A percentile compares a stretch with the other conserved stretches of the same genome.
These are phyloP conservation scores for Eurois occulta DNA, from an alignment of 2,888 invertebrate species.

Conservation along the genomic window DNA sequence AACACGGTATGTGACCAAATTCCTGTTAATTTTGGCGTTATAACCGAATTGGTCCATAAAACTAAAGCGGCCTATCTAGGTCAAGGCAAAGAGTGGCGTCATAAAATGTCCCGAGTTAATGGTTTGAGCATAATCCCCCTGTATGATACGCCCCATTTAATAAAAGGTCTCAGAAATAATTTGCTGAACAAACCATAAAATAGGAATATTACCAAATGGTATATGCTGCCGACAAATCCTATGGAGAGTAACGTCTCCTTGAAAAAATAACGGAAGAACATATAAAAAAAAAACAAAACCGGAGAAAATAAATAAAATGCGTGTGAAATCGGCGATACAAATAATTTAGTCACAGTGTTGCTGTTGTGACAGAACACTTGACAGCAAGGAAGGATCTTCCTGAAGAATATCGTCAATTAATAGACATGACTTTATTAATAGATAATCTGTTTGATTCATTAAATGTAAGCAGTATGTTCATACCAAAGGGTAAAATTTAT, in stretches of 20 bases:
- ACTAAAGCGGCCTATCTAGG: no score
- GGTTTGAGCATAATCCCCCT: no score
- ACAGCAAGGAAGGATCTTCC: constrained; percentile 7
- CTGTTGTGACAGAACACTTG: constrained; percentile 7
- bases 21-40: no score
- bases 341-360: constrained; percentile 9
- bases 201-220: constrained; percentile 18
- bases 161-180: no score
- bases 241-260: not conserved
- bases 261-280: constrained; percentile 8
- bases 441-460: constrained; percentile 13
- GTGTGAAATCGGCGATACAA: not conserved
- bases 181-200: not conserved
- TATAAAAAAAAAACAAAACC: no score
- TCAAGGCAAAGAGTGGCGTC: no score
- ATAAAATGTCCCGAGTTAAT: no score
- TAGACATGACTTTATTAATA: constrained; percentile 13
- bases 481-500: constrained; percentile 13
- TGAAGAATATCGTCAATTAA: not conserved
- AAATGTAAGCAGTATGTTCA: constrained; percentile 2
- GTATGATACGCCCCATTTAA: no score
- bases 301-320: not conserved
- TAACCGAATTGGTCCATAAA: no score
- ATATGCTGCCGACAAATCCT: not conserved
- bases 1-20: constrained; percentile 20